Evolutionary conservation across 2,113 vertebrate genomes (phyloP).

Genomic region (Heterotis niloticus): DNA sequence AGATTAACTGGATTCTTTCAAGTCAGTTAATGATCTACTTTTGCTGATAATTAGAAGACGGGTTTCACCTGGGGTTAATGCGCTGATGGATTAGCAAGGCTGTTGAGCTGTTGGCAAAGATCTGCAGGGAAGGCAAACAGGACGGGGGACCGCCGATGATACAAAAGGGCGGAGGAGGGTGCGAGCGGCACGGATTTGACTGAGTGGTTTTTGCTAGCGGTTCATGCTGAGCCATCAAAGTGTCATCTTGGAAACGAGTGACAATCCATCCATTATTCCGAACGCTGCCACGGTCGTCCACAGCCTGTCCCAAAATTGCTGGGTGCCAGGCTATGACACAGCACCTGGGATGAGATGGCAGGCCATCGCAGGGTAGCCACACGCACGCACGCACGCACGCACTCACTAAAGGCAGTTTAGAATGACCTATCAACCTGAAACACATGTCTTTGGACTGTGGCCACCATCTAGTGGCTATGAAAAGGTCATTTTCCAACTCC

Average conservation of each 20-base stretch:
- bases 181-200: background rate
- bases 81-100: background rate
- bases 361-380: too few species aligned
- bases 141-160: background rate
- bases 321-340: too few species aligned
- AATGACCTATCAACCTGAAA: too few species aligned
- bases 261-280: background rate
- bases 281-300: too few species aligned
- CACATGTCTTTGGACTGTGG: too few species aligned
- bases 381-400: too few species aligned
- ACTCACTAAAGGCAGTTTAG: too few species aligned
- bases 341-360: too few species aligned
- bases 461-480: too few species aligned
- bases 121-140: background rate
- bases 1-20: background rate
- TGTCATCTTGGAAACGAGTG: background rate
- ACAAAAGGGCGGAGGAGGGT: background rate
- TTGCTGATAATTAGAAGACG: background rate
- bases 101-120: background rate
- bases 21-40: background rate
- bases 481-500: too few species aligned
- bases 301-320: too few species aligned
- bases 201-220: background rate
- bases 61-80: conserved; percentile 4
- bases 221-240: too few species aligned